Conservation (phyloP, 1,140 invertebrate species). For the Muscidifurax raptorellus region DNA sequence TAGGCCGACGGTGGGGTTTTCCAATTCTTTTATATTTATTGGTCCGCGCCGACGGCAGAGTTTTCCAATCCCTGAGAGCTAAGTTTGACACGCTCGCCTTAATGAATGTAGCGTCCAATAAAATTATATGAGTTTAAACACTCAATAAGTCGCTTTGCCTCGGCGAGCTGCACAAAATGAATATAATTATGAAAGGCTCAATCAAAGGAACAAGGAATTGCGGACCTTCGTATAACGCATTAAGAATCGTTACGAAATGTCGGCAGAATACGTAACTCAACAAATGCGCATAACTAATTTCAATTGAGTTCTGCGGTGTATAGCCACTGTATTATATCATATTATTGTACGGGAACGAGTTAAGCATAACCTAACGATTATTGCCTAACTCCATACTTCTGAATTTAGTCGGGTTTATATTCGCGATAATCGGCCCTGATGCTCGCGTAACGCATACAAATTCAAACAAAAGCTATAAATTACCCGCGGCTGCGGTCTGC, state of each 20-base stretch:
- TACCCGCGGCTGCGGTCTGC: neutral
- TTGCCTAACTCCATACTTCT: neutral
- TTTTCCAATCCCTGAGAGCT: too few species aligned
- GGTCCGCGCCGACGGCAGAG: too few species aligned
- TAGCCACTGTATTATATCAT: neutral
- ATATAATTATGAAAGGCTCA: neutral
- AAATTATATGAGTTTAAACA: too few species aligned
- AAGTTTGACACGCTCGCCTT: too few species aligned
- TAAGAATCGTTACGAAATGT: neutral
- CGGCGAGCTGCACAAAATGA: neutral
- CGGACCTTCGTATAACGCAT: neutral
- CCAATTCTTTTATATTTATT: too few species aligned
- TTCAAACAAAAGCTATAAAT: neutral
- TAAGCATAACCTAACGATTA: neutral
- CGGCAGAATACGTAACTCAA: neutral
- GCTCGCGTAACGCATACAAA: neutral
- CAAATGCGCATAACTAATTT: too few species aligned
- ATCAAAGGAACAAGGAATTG: neutral
- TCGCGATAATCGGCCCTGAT: neutral
- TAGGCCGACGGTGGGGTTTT: too few species aligned
- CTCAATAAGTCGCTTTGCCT: too few species aligned
- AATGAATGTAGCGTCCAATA: too few species aligned
- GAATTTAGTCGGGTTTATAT: neutral
- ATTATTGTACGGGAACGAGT: neutral
- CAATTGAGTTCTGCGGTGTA: too few species aligned